A percentile compares a stretch with the other conserved stretches of the same genome.
phyloP scores from a whole-genome alignment of 2,888 invertebrate genomes.

The Arctia plantaginis region DNA sequence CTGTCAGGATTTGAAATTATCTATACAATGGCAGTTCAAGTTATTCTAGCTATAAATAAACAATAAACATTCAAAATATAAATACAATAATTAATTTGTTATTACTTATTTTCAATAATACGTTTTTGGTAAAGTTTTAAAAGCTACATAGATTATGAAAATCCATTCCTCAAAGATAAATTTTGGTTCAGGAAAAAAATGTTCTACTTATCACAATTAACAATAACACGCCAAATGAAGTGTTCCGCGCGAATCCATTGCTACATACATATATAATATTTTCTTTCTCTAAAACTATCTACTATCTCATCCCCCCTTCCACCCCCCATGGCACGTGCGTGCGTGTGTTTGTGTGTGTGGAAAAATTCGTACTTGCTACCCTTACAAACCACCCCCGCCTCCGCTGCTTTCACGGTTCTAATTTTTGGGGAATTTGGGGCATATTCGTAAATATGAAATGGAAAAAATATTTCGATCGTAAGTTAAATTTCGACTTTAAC shows the following conservation, averaged over 20 bases:
- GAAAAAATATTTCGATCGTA: conserved; percentile 84
- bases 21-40: no score
- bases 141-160: neutral
- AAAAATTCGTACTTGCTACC: conserved; percentile 72
- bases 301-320: conserved; percentile 65
- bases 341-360: conserved; percentile 54
- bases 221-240: conserved; percentile 59
- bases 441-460: conserved; percentile 88
- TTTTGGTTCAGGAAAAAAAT: neutral
- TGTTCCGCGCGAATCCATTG: conserved; percentile 59
- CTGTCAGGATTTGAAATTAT: no score
- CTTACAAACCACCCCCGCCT: conserved; percentile 62
- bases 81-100: no score
- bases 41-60: no score
- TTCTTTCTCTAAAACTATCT: conserved; percentile 85
- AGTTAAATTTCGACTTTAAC: conserved; percentile 63
- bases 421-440: conserved; percentile 87
- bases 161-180: neutral
- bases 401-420: conserved; percentile 86
- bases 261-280: conserved; percentile 72
- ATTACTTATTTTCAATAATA: no score
- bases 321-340: conserved; percentile 51
- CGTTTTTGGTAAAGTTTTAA: no score
- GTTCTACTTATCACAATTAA: conserved; percentile 40
- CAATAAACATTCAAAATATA: no score